These are phyloP conservation scores for Cheilosia pagana DNA, from an alignment of 2,888 invertebrate genomes.

Conservation along the genomic window DNA sequence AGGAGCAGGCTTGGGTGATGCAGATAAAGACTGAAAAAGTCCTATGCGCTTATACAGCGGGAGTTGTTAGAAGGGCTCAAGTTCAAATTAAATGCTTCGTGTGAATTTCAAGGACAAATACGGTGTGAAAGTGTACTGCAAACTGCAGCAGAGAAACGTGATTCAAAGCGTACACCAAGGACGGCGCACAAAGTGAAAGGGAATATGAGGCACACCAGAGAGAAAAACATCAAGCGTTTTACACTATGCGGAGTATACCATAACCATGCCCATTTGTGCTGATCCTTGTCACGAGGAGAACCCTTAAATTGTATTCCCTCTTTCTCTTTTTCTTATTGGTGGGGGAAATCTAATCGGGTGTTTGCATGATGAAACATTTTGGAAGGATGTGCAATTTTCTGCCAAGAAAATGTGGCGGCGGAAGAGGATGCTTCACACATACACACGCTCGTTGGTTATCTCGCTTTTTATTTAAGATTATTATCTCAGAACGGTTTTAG, in stretches of 20 bases:
- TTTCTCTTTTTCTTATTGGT: constrained; percentile 15
- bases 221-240: constrained; percentile 14
- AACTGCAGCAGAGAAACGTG: constrained; percentile 31
- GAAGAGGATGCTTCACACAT: constrained; percentile 55
- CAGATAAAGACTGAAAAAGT: constrained; percentile 6
- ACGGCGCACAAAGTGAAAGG: not conserved
- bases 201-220: not conserved
- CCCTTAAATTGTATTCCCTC: constrained; percentile 57
- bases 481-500: constrained; percentile 25
- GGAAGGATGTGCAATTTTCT: constrained; percentile 72
- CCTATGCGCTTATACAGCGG: not conserved
- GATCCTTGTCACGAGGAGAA: constrained; percentile 25
- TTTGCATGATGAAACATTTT: constrained; percentile 70
- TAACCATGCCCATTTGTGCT: constrained; percentile 34
- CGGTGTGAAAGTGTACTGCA: constrained; percentile 17
- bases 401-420: constrained; percentile 66
- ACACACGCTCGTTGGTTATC: constrained; percentile 7
- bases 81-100: constrained; percentile 31
- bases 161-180: not conserved
- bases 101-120: constrained; percentile 32
- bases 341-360: constrained; percentile 58
- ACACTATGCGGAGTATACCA: not conserved
- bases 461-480: constrained; percentile 15
- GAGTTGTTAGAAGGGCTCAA: not conserved
- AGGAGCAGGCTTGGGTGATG: not conserved